Evolutionary conservation across 2,113 vertebrate genomes (phyloP).

Genomic region (Chloroceryle aenea): DNA sequence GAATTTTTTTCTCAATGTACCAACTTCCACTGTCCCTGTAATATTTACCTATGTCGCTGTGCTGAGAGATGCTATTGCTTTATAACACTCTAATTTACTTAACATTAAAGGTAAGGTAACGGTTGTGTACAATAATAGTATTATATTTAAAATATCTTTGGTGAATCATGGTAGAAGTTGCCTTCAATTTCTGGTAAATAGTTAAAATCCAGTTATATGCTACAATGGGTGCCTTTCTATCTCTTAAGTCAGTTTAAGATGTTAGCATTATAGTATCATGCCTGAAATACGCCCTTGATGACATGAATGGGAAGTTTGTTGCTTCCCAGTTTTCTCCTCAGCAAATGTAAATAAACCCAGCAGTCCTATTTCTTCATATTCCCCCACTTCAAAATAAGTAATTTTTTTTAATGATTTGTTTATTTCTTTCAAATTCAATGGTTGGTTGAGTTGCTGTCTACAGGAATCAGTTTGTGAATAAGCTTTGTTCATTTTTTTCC

Average conservation of each 20-base stretch:
- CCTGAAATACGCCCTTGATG: background rate
- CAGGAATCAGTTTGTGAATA: background rate
- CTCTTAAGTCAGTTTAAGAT: background rate
- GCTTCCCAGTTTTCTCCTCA: background rate
- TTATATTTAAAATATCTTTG: background rate
- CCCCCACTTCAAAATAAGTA: background rate
- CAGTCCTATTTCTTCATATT: background rate
- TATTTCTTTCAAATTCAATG: background rate
- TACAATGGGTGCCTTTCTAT: background rate
- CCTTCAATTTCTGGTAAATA: slow-evolving; percentile 4
- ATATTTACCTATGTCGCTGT: background rate
- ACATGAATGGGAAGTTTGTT: background rate
- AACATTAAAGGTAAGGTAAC: background rate
- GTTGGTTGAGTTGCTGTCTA: background rate
- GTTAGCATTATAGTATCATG: background rate
- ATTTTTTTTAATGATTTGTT: background rate
- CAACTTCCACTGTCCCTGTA: background rate
- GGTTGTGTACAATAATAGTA: background rate
- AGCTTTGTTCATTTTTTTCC: background rate
- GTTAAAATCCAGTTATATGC: background rate
- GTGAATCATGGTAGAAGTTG: background rate
- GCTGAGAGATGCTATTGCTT: background rate
- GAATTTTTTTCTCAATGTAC: background rate
- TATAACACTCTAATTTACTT: background rate
- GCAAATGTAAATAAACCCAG: background rate